Conservation (phyloP, 2,888 invertebrate genomes). For the Perithous albicinctus region DNA sequence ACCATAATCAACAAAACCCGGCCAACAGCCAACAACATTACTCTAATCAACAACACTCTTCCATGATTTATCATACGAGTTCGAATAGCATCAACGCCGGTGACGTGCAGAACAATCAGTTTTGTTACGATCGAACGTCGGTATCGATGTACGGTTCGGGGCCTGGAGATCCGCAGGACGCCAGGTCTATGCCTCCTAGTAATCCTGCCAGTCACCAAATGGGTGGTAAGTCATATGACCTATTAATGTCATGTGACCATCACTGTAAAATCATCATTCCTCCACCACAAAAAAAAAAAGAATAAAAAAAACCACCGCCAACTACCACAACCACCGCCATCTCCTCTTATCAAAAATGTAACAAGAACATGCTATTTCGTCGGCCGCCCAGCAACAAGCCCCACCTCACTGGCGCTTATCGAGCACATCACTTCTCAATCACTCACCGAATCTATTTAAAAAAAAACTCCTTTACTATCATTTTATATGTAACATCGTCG, state of each 20-base stretch:
- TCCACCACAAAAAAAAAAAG: too few species aligned
- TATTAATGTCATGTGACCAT: constrained; percentile 84
- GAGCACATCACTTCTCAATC: constrained; percentile 48
- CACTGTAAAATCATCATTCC: constrained; percentile 80
- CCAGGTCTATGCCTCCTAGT: constrained; percentile 82
- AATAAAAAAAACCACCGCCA: constrained; percentile 44
- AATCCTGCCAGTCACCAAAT: constrained; percentile 85
- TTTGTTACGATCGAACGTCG: constrained; percentile 87
- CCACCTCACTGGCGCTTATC: constrained; percentile 48
- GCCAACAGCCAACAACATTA: constrained; percentile 82
- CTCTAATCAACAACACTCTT: constrained; percentile 80
- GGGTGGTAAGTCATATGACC: constrained; percentile 85
- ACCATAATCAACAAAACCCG: constrained; percentile 86
- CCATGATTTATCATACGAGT: constrained; percentile 84
- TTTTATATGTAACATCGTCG: constrained; percentile 50
- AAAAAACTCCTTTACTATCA: constrained; percentile 21
- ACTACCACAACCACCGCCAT: constrained; percentile 44
- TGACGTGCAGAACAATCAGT: constrained; percentile 86
- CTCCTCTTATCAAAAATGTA: constrained; percentile 40
- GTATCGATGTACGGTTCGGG: constrained; percentile 83
- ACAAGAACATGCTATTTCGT: constrained; percentile 9
- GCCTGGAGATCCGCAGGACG: constrained; percentile 82
- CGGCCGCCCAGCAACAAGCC: constrained; percentile 12
- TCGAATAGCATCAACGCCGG: constrained; percentile 85
- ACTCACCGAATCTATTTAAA: constrained; percentile 46